phyloP scores from a whole-genome alignment of 2,797 vertebrate genomes.

The Pelobates cultripes region DNA sequence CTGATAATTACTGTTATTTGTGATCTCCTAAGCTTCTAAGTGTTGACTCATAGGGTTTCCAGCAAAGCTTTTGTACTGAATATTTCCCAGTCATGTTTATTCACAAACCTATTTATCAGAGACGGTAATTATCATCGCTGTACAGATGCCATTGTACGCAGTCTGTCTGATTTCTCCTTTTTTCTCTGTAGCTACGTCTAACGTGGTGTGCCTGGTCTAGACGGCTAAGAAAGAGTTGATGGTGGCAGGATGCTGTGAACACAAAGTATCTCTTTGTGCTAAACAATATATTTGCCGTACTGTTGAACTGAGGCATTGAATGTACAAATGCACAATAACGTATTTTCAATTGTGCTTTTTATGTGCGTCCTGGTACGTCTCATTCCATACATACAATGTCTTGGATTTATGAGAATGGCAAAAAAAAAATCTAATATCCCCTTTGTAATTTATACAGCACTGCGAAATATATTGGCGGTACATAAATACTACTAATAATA shows the following conservation, averaged over 20 bases:
- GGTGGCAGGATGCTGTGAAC: not conserved
- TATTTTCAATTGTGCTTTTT: constrained; percentile 13
- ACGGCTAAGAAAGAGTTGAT: not conserved
- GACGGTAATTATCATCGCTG: constrained; percentile 32
- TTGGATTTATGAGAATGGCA: too few relatives aligned
- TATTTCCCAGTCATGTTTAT: constrained; percentile 12
- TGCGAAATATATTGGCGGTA: too few relatives aligned
- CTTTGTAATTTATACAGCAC: too few relatives aligned
- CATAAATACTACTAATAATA: too few relatives aligned
- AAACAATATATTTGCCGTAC: constrained; percentile 24
- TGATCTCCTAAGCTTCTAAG: constrained; percentile 2
- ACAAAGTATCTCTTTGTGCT: not conserved
- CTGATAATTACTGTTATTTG: constrained; percentile 31
- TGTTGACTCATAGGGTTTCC: constrained; percentile 1
- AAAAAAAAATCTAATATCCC: too few relatives aligned
- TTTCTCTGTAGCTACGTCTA: not conserved
- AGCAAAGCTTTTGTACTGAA: not conserved
- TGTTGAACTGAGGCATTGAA: constrained; percentile 7
- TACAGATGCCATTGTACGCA: constrained; percentile 33
- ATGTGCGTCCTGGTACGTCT: constrained; percentile 8
- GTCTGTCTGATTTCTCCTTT: constrained; percentile 5
- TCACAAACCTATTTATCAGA: constrained; percentile 14
- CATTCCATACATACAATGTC: not conserved
- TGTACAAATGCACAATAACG: constrained; percentile 13
- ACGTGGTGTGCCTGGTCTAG: constrained; percentile 5